Evolutionary conservation across 2,113 vertebrate genomes (phyloP).

Genomic region (Platysternon megacephalum): DNA sequence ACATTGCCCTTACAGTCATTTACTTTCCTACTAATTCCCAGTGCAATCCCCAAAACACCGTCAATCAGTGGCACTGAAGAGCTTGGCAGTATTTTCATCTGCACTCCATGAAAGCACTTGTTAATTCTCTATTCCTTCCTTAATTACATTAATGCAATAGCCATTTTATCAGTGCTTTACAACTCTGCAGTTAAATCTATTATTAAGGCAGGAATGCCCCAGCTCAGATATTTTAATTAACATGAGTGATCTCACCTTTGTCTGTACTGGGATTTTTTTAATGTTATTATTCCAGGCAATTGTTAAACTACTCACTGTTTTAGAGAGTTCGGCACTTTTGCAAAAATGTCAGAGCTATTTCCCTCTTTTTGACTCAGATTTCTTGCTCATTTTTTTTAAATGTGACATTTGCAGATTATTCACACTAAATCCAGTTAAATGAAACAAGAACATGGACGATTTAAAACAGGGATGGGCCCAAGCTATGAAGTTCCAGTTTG

Average conservation of each 20-base stretch:
- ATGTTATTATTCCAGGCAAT: slow-evolving; percentile 44
- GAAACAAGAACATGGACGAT: background rate
- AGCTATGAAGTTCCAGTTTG: background rate
- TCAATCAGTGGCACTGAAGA: fast-evolving
- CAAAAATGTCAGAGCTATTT: background rate
- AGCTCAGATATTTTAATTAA: slow-evolving; percentile 64
- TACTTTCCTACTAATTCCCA: background rate
- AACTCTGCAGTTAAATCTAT: background rate
- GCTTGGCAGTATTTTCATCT: fast-evolving
- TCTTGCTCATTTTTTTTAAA: slow-evolving; percentile 16
- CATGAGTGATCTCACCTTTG: slow-evolving; percentile 64
- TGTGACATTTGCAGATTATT: slow-evolving; percentile 32
- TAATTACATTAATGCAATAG: slow-evolving; percentile 34
- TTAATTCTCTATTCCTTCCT: background rate
- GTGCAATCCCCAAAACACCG: fast-evolving
- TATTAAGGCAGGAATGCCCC: slow-evolving; percentile 26
- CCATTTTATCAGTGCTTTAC: background rate
- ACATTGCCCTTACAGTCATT: fast-evolving
- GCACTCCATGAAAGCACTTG: background rate
- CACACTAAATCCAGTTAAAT: slow-evolving; percentile 34
- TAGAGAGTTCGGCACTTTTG: slow-evolving; percentile 20
- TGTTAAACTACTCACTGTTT: slow-evolving; percentile 55
- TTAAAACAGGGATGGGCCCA: slow-evolving; percentile 2
- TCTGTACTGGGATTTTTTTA: slow-evolving; percentile 38
- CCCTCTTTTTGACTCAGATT: background rate